Evolutionary conservation across 2,888 invertebrate genomes (phyloP).

Genomic region (Cephus sareptanus): DNA sequence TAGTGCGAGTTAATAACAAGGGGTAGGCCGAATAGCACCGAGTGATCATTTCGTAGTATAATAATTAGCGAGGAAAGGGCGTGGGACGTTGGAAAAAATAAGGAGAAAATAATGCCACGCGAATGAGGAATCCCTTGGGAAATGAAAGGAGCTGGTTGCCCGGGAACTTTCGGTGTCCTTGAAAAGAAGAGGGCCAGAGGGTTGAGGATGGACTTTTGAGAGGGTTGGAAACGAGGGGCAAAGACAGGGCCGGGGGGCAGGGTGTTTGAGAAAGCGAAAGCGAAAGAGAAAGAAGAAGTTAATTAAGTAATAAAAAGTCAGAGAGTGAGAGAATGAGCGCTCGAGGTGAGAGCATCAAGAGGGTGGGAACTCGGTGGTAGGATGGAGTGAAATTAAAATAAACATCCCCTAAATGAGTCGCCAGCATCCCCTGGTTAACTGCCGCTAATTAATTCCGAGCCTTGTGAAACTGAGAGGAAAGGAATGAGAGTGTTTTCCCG

Average conservation of each 20-base stretch:
- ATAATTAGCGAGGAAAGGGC: slow-evolving; percentile 60
- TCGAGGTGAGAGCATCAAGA: slow-evolving; percentile 16
- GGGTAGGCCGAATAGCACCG: slow-evolving; percentile 26
- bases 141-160: slow-evolving; percentile 15
- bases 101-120: slow-evolving; percentile 62
- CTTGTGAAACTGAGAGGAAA: slow-evolving; percentile 58
- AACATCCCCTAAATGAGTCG: slow-evolving; percentile 63
- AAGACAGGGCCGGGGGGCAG: slow-evolving; percentile 12
- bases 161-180: not conserved
- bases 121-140: slow-evolving; percentile 38
- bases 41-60: slow-evolving; percentile 57
- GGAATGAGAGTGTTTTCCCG: slow-evolving; percentile 9
- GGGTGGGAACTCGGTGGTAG: slow-evolving; percentile 5
- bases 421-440: slow-evolving; percentile 46
- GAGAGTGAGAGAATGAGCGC: slow-evolving; percentile 1
- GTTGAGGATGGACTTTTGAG: slow-evolving; percentile 16
- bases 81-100: slow-evolving; percentile 54
- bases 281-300: slow-evolving; percentile 41
- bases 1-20: slow-evolving; percentile 45
- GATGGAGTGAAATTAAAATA: slow-evolving; percentile 59
- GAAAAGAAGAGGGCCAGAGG: slow-evolving; percentile 4
- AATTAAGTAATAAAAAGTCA: slow-evolving; percentile 62
- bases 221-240: slow-evolving; percentile 22
- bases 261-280: not conserved
- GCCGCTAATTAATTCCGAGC: slow-evolving; percentile 61